Conservation (phyloP, 2,888 invertebrate species). For the Melieria omissa region DNA sequence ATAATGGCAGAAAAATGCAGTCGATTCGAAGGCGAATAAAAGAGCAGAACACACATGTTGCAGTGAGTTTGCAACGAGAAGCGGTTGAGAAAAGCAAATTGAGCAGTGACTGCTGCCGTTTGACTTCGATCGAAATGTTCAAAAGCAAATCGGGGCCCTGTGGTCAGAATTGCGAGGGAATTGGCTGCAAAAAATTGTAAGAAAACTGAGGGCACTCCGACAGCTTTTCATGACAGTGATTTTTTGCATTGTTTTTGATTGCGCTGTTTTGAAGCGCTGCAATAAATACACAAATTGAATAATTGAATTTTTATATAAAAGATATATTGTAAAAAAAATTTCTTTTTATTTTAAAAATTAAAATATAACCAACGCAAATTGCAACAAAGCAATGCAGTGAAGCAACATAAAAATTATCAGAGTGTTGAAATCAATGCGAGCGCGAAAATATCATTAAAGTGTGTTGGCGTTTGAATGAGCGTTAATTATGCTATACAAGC, state of each 20-base stretch:
- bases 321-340: neutral
- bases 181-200: no score
- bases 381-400: neutral
- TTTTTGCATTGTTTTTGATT: neutral
- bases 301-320: neutral
- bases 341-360: neutral
- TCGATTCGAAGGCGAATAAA: no score
- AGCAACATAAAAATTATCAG: neutral
- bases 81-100: no score
- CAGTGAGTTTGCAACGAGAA: no score
- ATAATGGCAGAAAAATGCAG: no score
- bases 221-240: no score
- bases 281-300: neutral
- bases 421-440: neutral
- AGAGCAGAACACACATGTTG: no score
- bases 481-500: neutral
- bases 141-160: no score
- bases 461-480: neutral
- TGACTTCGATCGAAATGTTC: no score
- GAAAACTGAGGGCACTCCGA: no score
- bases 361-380: neutral
- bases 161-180: no score
- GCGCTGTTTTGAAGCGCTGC: neutral
- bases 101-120: no score
- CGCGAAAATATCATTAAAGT: neutral